Percentiles rank a stretch among this genome's conserved stretches.
phyloP scores from a whole-genome alignment of 1,140 invertebrate species.

The Drosophila sp. region DNA sequence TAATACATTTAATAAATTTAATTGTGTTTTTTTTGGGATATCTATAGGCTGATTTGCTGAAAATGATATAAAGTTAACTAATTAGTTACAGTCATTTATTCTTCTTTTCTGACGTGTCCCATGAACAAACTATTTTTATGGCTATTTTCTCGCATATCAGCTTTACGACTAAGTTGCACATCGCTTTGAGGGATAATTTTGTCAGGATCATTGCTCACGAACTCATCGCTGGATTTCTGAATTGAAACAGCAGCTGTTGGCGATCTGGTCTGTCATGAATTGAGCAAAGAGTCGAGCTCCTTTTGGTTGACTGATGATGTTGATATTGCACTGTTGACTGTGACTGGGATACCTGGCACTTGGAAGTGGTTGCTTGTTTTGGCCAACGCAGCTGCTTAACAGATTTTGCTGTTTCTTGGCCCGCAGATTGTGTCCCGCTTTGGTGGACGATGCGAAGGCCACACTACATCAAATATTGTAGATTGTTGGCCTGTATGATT shows the following conservation, averaged over 20 bases:
- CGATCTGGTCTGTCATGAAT: slow-evolving; percentile 22
- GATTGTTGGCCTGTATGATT: slow-evolving; percentile 55
- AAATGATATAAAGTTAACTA: too few species aligned
- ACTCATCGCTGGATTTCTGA: slow-evolving; percentile 31
- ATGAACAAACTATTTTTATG: too few species aligned
- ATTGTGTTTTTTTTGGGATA: too few species aligned
- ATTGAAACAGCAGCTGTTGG: slow-evolving; percentile 25
- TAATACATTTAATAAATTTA: too few species aligned
- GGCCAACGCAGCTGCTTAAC: slow-evolving; percentile 42
- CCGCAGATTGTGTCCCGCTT: slow-evolving; percentile 28
- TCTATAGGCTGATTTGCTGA: too few species aligned
- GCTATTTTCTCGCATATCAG: too few species aligned
- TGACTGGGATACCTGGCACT: slow-evolving; percentile 37
- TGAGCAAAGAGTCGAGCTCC: slow-evolving; percentile 27
- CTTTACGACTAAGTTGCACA: too few species aligned
- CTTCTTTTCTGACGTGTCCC: too few species aligned
- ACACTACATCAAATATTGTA: slow-evolving; percentile 50
- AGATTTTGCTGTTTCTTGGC: slow-evolving; percentile 23
- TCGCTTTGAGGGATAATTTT: too few species aligned
- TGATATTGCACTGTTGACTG: slow-evolving; percentile 24
- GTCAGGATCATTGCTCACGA: slow-evolving; percentile 10
- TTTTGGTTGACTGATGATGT: slow-evolving; percentile 42
- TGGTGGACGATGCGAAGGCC: slow-evolving; percentile 54
- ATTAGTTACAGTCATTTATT: too few species aligned
- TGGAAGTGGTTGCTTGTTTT: slow-evolving; percentile 44